Percentiles rank a stretch among this genome's conserved stretches.
phyloP scores from a whole-genome alignment of 2,797 vertebrate genomes.

The Chelon auratus region DNA sequence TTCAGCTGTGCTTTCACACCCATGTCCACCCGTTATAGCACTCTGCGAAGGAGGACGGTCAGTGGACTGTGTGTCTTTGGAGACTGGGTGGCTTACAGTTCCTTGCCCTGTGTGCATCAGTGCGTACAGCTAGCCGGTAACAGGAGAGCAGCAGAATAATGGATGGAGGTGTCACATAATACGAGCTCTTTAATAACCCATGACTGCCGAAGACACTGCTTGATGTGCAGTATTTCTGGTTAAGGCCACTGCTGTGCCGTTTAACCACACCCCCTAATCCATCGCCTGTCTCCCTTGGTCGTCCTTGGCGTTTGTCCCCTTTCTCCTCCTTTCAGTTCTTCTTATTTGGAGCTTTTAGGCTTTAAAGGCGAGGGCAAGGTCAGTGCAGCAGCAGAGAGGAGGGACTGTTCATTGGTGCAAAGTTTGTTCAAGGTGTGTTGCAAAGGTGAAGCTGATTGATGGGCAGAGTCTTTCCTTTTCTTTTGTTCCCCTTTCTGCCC shows the following conservation, averaged over 20 bases:
- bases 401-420: constrained; percentile 21
- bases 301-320: not conserved
- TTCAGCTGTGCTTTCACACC: constrained; percentile 5
- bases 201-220: constrained; percentile 31
- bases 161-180: constrained; percentile 49
- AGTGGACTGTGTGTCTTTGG: not conserved
- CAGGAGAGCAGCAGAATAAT: constrained; percentile 35
- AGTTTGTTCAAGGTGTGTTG: constrained; percentile 51
- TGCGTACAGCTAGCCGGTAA: constrained; percentile 26
- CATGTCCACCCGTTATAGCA: not conserved
- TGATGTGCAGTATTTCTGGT: constrained; percentile 34
- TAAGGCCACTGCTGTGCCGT: constrained; percentile 5
- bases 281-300: constrained; percentile 10
- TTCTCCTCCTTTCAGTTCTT: constrained; percentile 2
- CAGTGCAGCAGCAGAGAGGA: constrained; percentile 17
- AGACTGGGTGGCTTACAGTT: constrained; percentile 1
- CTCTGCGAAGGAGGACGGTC: not conserved
- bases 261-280: constrained; percentile 17
- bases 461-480: constrained; percentile 19
- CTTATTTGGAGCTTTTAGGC: not conserved
- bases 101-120: constrained; percentile 3
- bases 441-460: constrained; percentile 51
- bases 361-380: constrained; percentile 48
- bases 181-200: constrained; percentile 59
- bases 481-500: constrained; percentile 23